Percentiles rank a stretch among this genome's conserved stretches.
Evolutionary conservation across 1,140 invertebrate species (phyloP).

Genomic region (Gryllus bimaculatus): DNA sequence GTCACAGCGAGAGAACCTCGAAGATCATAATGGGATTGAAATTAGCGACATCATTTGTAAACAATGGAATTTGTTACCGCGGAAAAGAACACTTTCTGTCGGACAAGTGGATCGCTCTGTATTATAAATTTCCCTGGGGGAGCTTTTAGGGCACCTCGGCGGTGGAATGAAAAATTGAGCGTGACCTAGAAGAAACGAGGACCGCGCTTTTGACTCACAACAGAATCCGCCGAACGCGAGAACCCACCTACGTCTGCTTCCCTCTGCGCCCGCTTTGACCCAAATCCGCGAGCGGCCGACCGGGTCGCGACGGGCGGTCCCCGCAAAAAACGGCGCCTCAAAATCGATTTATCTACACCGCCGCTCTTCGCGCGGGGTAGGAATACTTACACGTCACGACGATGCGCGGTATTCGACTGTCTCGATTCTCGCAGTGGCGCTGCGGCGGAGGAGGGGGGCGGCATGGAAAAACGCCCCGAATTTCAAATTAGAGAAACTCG

Average conservation of each 20-base stretch:
- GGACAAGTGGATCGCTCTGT: background rate
- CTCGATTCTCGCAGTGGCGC: no score
- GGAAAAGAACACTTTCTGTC: background rate
- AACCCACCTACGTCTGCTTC: background rate
- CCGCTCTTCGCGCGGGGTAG: no score
- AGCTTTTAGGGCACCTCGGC: background rate
- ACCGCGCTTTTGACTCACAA: background rate
- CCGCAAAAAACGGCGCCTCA: background rate
- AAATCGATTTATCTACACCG: no score
- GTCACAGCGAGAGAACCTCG: background rate
- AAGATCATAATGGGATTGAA: background rate
- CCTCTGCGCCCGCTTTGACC: no score
- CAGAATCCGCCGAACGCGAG: background rate
- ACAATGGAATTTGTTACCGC: background rate
- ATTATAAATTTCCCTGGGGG: background rate
- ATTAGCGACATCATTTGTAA: background rate
- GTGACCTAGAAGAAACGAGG: background rate
- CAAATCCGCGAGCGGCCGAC: no score
- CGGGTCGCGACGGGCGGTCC: background rate
- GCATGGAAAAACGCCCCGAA: background rate
- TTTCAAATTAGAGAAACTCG: background rate
- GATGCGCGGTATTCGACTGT: no score
- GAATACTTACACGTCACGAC: no score
- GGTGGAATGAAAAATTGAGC: background rate
- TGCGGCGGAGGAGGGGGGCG: no score